Evolutionary conservation across 2,888 invertebrate species (phyloP).

Genomic region (Frankliniella fusca): DNA sequence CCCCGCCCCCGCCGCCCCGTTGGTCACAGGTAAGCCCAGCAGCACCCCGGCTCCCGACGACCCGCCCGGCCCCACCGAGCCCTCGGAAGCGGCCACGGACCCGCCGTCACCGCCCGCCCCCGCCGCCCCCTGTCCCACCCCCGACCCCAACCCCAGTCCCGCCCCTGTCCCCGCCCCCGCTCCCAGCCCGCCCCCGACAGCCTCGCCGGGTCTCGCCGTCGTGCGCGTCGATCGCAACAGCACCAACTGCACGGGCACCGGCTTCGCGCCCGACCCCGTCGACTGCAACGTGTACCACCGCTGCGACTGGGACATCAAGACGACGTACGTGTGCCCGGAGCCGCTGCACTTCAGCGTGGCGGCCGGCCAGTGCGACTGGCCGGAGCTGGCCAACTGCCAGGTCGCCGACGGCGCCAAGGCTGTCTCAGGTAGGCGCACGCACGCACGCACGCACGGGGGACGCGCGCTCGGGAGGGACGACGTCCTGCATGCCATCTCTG

Average conservation of each 20-base stretch:
- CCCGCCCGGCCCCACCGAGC: too few species aligned
- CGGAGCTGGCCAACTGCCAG: constrained; percentile 40
- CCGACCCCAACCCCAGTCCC: not conserved
- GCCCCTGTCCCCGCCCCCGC: constrained; percentile 5
- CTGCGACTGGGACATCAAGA: constrained; percentile 42
- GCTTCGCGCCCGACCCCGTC: constrained; percentile 40
- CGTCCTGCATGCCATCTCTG: too few species aligned
- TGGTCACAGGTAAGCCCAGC: constrained; percentile 15
- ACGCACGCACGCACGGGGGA: not conserved
- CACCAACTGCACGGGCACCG: constrained; percentile 37
- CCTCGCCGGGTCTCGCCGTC: constrained; percentile 32
- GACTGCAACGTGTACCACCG: constrained; percentile 43
- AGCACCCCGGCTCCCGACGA: constrained; percentile 7
- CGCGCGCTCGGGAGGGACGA: not conserved
- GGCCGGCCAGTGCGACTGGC: constrained; percentile 45
- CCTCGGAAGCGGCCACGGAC: too few species aligned
- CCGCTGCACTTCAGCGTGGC: constrained; percentile 43
- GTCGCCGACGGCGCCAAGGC: not conserved
- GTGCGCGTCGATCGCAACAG: constrained; percentile 31
- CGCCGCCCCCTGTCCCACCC: not conserved
- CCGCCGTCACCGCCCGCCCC: constrained; percentile 12
- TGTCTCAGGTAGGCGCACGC: not conserved
- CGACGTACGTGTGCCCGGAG: constrained; percentile 44
- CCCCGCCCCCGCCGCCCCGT: not conserved
- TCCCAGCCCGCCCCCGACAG: constrained; percentile 28